Conservation (phyloP, 2,113 vertebrate species). For the Charadrius vociferus region DNA sequence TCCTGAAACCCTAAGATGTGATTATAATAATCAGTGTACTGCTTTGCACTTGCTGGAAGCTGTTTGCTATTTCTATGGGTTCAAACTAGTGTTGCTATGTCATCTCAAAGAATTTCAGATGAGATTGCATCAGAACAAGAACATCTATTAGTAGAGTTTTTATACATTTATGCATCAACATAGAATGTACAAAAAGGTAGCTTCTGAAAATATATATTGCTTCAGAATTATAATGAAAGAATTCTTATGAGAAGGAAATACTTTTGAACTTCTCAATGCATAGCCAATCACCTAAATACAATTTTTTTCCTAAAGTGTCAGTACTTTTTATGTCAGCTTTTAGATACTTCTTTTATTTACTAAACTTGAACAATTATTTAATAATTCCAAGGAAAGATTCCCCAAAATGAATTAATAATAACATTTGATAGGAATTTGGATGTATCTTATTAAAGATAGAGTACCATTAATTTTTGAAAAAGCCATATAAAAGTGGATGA, state of each 20-base stretch:
- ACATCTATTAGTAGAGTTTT: background rate
- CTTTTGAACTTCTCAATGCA: background rate
- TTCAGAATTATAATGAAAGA: background rate
- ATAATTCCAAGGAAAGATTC: background rate
- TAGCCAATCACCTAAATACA: accelerated
- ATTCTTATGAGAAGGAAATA: background rate
- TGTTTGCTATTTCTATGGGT: conserved; percentile 30
- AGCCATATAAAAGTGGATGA: background rate
- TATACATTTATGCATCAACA: background rate
- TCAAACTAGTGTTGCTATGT: background rate
- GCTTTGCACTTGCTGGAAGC: conserved; percentile 44
- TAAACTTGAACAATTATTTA: background rate
- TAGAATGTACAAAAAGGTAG: background rate
- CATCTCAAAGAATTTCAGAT: background rate
- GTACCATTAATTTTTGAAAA: background rate
- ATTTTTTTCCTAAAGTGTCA: background rate
- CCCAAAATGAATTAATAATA: background rate
- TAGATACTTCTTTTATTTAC: background rate
- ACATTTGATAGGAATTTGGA: background rate
- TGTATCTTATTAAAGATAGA: background rate
- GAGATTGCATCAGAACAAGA: background rate
- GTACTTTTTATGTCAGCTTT: background rate
- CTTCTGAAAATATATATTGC: background rate
- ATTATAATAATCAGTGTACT: conserved; percentile 52
- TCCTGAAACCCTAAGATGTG: background rate